Conservation (phyloP, 2,797 vertebrate genomes). For the Cuculus canorus region DNA sequence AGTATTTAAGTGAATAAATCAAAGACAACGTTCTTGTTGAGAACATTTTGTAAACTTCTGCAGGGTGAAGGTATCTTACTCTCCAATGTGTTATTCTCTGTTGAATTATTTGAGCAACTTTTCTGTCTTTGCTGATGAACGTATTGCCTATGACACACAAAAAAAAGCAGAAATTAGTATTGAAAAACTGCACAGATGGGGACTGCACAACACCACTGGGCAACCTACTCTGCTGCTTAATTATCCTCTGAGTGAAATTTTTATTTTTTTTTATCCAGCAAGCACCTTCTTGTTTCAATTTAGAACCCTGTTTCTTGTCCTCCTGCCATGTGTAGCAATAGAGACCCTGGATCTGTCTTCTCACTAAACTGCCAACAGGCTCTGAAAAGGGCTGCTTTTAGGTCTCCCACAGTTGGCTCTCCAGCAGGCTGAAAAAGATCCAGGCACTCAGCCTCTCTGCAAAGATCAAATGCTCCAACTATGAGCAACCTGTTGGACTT, state of each 20-base stretch:
- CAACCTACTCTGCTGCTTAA: background rate
- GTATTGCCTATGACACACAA: background rate
- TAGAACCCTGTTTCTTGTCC: background rate
- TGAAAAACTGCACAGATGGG: too few species aligned
- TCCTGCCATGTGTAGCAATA: background rate
- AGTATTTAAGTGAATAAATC: background rate
- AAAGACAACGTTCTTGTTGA: background rate
- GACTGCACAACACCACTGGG: background rate
- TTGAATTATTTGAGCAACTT: background rate
- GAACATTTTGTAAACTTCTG: background rate
- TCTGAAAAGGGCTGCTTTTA: background rate
- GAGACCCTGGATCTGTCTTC: background rate
- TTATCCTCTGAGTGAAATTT: background rate
- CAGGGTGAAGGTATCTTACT: background rate
- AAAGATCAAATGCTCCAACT: background rate
- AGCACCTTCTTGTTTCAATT: background rate
- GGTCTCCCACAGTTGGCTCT: background rate
- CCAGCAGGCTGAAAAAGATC: background rate
- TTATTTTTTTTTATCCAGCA: background rate
- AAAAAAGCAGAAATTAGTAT: background rate
- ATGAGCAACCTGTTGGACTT: background rate
- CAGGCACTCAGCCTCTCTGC: background rate
- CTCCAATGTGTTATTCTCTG: background rate
- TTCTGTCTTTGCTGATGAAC: background rate
- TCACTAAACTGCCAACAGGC: background rate